Evolutionary conservation across 1,140 invertebrate genomes (phyloP), one percentile per base, ranked within the genome.

Genomic region (Bombus affinis): DNA sequence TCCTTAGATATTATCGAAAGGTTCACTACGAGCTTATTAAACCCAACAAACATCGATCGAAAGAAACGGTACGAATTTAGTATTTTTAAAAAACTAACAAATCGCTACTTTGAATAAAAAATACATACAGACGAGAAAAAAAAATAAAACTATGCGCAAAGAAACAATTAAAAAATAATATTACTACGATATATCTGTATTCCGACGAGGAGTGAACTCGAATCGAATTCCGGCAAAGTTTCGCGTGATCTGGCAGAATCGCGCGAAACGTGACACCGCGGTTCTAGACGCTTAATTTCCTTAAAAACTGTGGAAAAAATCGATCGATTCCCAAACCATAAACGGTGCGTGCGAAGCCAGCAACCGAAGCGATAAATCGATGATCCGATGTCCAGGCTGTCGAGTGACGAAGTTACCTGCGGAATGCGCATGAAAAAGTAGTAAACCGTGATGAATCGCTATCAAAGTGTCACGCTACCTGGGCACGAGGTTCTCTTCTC

Each of bases 381-480:
- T 72, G 83, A 84, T 84, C 70, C 83, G 42, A 57, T 62, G 74
- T 59, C n/a, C 44, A 59, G 66, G 37, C n/a, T 66, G 72, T 62
- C 86, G 83, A 78, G 71, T 76, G 78, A 85, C 72, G 86, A 78
- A 74, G 86, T 78, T 65, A 39, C 66, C 78, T 42, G 22, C 53
- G 83, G 86, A 88, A 86, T 86, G 83, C 32, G 44, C 39, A 44
- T 42, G 59, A 88, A 88, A 85, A 88, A 88, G 76, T 88, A 66
- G 68, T 32, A 73, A 88, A 88, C 62, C 86, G 59, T 86, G 83
- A 78, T 80, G 73, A 88, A 88, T 88, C 68, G 83, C 76, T 79
- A 88, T 86, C 78, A 80, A 81, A 81, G 72, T 88, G 86, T 81
- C 86, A 86, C 83, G 83, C 83, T 78, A 44, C 12, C 85, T 83